Evolutionary conservation across 2,888 invertebrate genomes (phyloP).

Genomic region (Macrophya annulata): DNA sequence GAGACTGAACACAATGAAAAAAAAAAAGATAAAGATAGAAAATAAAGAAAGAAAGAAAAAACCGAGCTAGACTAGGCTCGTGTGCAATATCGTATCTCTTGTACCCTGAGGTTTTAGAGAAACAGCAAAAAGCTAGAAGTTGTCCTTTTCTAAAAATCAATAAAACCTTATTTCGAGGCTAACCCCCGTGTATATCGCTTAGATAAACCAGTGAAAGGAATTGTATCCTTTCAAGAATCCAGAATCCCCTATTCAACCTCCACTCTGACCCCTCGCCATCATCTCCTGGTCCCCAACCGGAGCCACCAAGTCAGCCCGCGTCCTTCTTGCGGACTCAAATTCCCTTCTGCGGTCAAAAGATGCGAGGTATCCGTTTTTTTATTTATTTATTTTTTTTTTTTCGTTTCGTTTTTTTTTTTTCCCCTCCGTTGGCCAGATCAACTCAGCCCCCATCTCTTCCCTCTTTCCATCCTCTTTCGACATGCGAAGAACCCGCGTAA

Average conservation of each 20-base stretch:
- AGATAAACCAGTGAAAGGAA: constrained; percentile 59
- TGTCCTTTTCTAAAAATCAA: constrained; percentile 56
- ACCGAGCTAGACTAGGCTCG: constrained; percentile 13
- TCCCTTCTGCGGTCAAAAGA: constrained; percentile 55
- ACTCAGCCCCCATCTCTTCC: constrained; percentile 19
- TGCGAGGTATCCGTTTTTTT: constrained; percentile 53
- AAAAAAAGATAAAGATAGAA: background rate
- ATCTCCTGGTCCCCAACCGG: constrained; percentile 42
- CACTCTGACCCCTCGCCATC: constrained; percentile 51
- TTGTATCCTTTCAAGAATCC: constrained; percentile 57
- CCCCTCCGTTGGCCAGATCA: constrained; percentile 27
- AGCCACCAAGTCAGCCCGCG: constrained; percentile 41
- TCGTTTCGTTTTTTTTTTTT: background rate
- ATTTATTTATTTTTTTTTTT: background rate
- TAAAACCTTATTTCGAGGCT: constrained; percentile 58
- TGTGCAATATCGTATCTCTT: constrained; percentile 47
- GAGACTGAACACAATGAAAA: background rate
- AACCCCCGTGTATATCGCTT: constrained; percentile 58
- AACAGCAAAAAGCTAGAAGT: constrained; percentile 49
- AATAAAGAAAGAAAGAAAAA: background rate
- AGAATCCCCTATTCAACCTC: constrained; percentile 55
- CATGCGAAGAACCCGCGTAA: constrained; percentile 18
- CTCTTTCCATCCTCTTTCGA: background rate
- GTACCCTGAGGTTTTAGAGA: constrained; percentile 48
- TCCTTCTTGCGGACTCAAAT: constrained; percentile 48